Percentiles rank a stretch among this genome's conserved stretches.
These are phyloP conservation scores for Callaeas wilsoni DNA, from an alignment of 2,113 vertebrate genomes.

Conservation along the genomic window DNA sequence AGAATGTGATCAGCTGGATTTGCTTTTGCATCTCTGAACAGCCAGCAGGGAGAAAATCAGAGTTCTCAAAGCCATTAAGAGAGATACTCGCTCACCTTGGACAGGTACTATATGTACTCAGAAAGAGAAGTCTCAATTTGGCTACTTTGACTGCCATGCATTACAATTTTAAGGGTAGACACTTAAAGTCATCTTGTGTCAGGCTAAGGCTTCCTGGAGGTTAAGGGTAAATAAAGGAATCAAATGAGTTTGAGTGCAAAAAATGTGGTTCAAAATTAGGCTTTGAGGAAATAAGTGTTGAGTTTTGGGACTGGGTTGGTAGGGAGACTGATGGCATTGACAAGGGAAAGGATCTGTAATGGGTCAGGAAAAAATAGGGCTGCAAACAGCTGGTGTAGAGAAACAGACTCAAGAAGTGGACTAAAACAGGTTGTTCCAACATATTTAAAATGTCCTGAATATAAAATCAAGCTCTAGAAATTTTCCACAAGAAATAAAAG, in stretches of 20 bases:
- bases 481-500: not conserved
- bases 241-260: not conserved
- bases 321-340: not conserved
- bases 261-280: not conserved
- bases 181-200: not conserved
- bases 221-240: not conserved
- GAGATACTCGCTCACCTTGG: not conserved
- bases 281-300: not conserved
- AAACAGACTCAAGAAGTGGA: not conserved
- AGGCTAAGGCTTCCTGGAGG: not conserved
- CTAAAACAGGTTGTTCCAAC: not conserved
- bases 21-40: not conserved
- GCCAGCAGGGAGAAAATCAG: not conserved
- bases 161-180: not conserved
- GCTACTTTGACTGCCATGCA: not conserved
- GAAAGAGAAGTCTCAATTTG: not conserved
- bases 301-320: not conserved
- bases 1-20: not conserved
- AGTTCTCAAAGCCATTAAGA: not conserved
- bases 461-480: not conserved
- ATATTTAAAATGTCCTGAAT: not conserved
- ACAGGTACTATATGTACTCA: not conserved
- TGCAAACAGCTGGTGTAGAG: not conserved
- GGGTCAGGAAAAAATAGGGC: not conserved
- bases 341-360: not conserved